phyloP scores from a whole-genome alignment of 30 jellyfish, hydroid and myxozoan genomes.

The Pelagia noctiluca region DNA sequence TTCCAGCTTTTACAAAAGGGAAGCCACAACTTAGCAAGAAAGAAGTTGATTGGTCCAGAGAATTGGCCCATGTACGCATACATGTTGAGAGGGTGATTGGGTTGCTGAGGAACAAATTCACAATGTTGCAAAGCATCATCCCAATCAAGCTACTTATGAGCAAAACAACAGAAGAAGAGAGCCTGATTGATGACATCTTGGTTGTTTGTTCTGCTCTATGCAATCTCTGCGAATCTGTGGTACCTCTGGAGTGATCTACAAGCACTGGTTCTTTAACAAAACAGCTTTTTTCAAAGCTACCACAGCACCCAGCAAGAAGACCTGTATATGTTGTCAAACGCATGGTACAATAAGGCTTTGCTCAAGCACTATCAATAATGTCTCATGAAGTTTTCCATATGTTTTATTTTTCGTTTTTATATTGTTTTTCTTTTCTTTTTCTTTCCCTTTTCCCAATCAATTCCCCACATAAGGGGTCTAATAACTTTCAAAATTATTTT shows the following conservation, averaged over 20 bases:
- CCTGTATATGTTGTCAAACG: too few species aligned
- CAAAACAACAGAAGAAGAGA: background rate
- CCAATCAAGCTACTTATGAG: constrained; percentile 11
- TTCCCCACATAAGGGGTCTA: too few species aligned
- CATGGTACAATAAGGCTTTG: too few species aligned
- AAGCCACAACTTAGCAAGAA: constrained; percentile 48
- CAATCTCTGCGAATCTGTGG: constrained; percentile 9
- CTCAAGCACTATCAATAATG: too few species aligned
- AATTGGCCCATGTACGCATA: constrained; percentile 61
- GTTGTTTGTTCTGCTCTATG: constrained; percentile 9
- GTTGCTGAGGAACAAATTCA: background rate
- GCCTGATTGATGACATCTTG: constrained; percentile 5
- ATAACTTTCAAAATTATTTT: too few species aligned
- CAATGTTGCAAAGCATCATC: constrained; percentile 1
- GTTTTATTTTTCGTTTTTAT: too few species aligned
- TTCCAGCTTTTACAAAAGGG: constrained; percentile 61
- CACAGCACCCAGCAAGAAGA: background rate
- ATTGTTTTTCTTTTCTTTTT: too few species aligned
- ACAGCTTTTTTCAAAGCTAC: constrained; percentile 3
- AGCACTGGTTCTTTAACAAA: background rate
- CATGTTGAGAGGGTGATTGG: background rate
- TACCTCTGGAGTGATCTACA: background rate
- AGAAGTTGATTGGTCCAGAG: constrained; percentile 44
- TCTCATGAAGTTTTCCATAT: too few species aligned
- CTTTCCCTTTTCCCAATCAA: too few species aligned